Base-by-base conservation (phyloP, 2,797 vertebrate species). In the Parauchenoglanis punctatus region DNA sequence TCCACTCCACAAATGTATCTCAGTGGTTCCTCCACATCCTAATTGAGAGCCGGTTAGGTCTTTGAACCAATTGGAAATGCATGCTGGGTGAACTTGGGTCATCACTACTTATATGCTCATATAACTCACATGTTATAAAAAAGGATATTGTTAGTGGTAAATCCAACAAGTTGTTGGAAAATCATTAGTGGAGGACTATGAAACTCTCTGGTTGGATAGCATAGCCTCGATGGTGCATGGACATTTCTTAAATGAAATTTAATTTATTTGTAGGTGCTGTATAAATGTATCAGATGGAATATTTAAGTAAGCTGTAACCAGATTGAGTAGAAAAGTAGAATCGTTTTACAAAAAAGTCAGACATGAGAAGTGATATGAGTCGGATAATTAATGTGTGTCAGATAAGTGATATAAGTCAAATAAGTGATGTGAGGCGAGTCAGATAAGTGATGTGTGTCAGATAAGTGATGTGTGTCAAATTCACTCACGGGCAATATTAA, bases 161-260 rank as follows among this genome's bases (percentile, higher is more conserved):
- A 88, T 28, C 54, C 83, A 58, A 46, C 1, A 84, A 1, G 61
- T 56, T 81, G 20, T 35, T 31, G 75, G 75, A 86, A 84, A 35
- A 70, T 76, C 54, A 81, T 61, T 54, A 84, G 81, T 11, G n/a
- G 28, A 10, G 75, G n/a, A 85, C n/a, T 54, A 75, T 17, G 12
- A 7, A 25, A 46, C 81, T 58, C 56, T 58, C 70, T 59, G 84
- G 76, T 46, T 76, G 31, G n/a, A 76, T 85, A 81, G 85, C 18
- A 72, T 20, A 25, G 40, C 35, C 20, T 3, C 7, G 7, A 46
- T 70, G 67, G 12, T 67, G 63, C 12, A 31, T 67, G 63, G n/a
- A 67, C n/a, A 1, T n/a, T 65, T 63, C 28, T 67, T 67, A 67
- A 23, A 1, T 44, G 35, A 8, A 72, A 11, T 3, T 35, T 35